Evolutionary conservation across 2,797 vertebrate species (phyloP), one percentile per base, ranked within the genome.

Genomic region (Taeniopygia guttata): DNA sequence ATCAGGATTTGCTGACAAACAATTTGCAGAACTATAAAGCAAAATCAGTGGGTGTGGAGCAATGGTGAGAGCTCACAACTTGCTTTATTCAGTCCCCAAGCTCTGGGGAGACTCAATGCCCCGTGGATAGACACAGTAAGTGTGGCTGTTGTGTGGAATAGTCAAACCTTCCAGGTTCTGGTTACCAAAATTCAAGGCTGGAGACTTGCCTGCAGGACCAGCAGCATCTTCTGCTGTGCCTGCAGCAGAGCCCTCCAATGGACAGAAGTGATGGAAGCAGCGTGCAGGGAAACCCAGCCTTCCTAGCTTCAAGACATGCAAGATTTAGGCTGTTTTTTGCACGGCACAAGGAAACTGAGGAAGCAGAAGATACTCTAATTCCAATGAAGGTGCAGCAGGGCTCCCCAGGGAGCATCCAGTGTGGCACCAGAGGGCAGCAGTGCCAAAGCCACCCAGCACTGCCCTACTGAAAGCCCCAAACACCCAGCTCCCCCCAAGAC

Each of bases 401-500:
- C 60, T 76, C 69, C 78, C 70, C 0, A 0, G 70, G 75, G 93
- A 84, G 32, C 5, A 2, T 68, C 30, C 36, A 18, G 40, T 0
- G 0, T 9, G 45, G 83, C 92, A 87, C 49, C 95, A 95, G 93
- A 96, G 93, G 93, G 95, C 96, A 96, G 96, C 93, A 96, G 88
- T 51, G 83, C 86, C 90, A 95, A 95, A 95, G 93, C 42, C 86
- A 94, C 92, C 86, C 84, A 45, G 13, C 0, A 0, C 16, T 17
- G 8, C 43, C 74, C 76, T 15, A 40, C 55, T 64, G 22, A 70
- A 45, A 58, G n/a, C 32, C 26, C 2, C 38, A 26, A 52, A 72
- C 9, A 32, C 29, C 20, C 59, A 10, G 25, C 2, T 72, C 67
- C 55, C 1, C 2, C 3, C 36, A 56, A 30, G 29, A 9, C 9